phyloP scores from a whole-genome alignment of 2,113 vertebrate genomes.

The Charina bottae region DNA sequence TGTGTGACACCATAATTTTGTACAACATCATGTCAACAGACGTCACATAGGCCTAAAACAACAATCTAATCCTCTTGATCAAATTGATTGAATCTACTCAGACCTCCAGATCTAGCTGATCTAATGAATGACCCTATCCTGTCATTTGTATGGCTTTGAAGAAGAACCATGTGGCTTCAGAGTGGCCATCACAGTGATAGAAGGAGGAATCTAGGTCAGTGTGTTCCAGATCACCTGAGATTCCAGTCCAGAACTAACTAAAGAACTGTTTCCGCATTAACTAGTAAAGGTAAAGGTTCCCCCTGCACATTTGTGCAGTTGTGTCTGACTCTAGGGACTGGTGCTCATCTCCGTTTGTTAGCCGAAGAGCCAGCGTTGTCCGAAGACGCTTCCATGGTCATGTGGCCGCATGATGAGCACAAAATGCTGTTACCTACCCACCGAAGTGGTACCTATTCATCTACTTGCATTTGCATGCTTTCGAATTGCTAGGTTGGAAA shows the following conservation, averaged over 20 bases:
- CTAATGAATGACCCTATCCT: background rate
- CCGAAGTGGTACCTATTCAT: too few relatives aligned
- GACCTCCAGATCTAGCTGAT: background rate
- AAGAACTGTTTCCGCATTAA: background rate
- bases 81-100: background rate
- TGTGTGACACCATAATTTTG: conserved; percentile 21
- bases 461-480: too few relatives aligned
- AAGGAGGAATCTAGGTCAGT: background rate
- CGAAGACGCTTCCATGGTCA: too few relatives aligned
- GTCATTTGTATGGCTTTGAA: background rate
- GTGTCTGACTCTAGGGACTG: too few relatives aligned
- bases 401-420: too few relatives aligned
- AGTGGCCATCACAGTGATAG: background rate
- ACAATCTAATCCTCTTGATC: background rate
- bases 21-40: conserved; percentile 21
- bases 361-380: too few relatives aligned
- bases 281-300: too few relatives aligned
- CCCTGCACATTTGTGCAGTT: too few relatives aligned
- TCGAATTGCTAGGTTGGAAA: too few relatives aligned
- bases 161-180: background rate
- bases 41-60: background rate
- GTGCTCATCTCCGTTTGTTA: too few relatives aligned
- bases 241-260: background rate
- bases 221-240: background rate
- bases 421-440: too few relatives aligned